Conservation (phyloP, 2,113 vertebrate species). For the Oriolus oriolus region DNA sequence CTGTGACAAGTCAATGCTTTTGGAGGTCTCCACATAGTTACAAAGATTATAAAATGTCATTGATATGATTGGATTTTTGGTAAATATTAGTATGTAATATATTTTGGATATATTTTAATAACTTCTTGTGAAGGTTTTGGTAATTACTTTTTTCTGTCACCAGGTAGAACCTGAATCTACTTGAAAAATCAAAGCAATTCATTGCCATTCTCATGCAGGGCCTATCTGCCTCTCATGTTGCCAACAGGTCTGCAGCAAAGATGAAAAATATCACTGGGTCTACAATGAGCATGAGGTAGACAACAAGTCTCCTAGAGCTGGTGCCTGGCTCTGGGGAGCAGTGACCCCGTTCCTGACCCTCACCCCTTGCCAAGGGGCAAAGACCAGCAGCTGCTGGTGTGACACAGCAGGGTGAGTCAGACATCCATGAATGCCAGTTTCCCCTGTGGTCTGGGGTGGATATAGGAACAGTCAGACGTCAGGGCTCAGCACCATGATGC, state of each 20-base stretch:
- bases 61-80: neutral
- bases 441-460: neutral
- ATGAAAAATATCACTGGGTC: neutral
- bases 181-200: neutral
- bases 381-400: neutral
- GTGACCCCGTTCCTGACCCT: neutral
- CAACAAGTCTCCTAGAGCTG: neutral
- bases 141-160: neutral
- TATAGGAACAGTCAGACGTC: accelerated
- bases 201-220: neutral
- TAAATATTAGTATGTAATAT: neutral
- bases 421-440: accelerated
- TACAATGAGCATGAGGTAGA: neutral
- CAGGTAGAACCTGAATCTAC: neutral
- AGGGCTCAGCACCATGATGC: neutral
- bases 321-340: neutral
- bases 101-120: neutral
- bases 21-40: neutral
- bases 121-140: neutral
- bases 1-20: neutral
- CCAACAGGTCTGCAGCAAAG: neutral
- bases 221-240: neutral
- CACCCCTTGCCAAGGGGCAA: neutral
- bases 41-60: neutral
- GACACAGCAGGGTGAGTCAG: neutral